Base-by-base conservation (phyloP, 2,888 invertebrate species). In the Leptinotarsa tumamoca region DNA sequence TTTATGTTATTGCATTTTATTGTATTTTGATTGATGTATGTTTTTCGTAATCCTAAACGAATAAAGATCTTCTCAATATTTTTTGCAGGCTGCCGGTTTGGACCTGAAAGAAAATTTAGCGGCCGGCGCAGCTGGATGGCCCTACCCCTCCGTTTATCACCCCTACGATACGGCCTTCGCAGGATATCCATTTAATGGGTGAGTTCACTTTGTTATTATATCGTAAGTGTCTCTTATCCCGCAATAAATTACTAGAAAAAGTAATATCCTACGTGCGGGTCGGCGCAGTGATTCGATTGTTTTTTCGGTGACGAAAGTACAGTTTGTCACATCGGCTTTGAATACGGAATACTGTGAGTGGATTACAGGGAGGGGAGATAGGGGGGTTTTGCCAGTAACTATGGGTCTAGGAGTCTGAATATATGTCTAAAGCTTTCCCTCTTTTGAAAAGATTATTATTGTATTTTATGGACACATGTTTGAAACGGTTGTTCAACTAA, bases 101-200 rank as follows among this genome's bases (percentile, higher is more conserved):
- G 96, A 96, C 88, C 90, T 96, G 85, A 96, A 96, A 89, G 96
- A 96, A 89, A 96, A 96, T 88, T 90, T 96, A 80, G 95, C 95
- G 70, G 93, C 94, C 52, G 94, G 94, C 81, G 95, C 94, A 74
- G 94, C 95, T 76, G 93, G 94, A 76, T 96, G 96, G 96, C 96
- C 96, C 82, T 96, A 96, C 89, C 95, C 96, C 74, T 94, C 96
- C 63, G 95, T 96, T 81, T 97, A 97, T 89, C 97, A 97, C 89
- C 96, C 97, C 71, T 97, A 97, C 89, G 97, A 98, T 86, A 95
- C 96, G 77, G 95, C 96, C 76, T 95, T 97, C 88, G 95, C 96
- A 78, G 95, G 96, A 84, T 97, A 98, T 91, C 96, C 97, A 81
- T 98, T 97, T 90, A 96, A 96, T 90, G 96, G 96, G 97, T 97